Percentiles rank a stretch among this genome's conserved stretches.
These are phyloP conservation scores for Tinea pellionella DNA, from an alignment of 2,888 invertebrate genomes.

Conservation along the genomic window DNA sequence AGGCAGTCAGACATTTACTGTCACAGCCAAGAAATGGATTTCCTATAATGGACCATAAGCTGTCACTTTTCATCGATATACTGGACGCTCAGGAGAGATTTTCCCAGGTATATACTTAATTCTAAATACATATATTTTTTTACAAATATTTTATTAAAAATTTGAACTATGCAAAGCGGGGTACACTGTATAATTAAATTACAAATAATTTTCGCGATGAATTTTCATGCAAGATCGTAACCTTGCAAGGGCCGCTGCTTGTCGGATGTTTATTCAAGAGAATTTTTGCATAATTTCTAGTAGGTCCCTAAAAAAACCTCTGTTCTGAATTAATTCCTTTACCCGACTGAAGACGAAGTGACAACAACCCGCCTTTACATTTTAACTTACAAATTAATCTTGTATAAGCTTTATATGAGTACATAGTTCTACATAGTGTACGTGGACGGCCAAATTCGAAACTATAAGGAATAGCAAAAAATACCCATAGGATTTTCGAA, in stretches of 20 bases:
- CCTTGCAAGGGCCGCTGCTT: not conserved
- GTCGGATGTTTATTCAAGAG: not conserved
- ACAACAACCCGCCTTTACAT: not conserved
- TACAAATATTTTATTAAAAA: not conserved
- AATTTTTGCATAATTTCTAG: not conserved
- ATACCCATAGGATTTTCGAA: no score
- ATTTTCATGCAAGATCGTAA: slow-evolving; percentile 1
- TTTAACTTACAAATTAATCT: no score
- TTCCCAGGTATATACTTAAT: slow-evolving; percentile 72
- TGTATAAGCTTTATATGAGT: no score
- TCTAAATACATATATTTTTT: not conserved
- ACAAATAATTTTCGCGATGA: not conserved
- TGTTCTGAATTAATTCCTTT: not conserved
- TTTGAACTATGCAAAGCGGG: not conserved
- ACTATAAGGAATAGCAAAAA: no score
- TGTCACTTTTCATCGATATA: slow-evolving; percentile 83
- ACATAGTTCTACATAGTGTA: no score
- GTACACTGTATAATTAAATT: not conserved
- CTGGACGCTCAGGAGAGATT: slow-evolving; percentile 85
- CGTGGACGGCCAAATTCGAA: no score
- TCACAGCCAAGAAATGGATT: slow-evolving; percentile 79
- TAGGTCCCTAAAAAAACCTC: not conserved
- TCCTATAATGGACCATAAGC: slow-evolving; percentile 81
- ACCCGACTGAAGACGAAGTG: not conserved
- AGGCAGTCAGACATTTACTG: slow-evolving; percentile 76